phyloP scores from a whole-genome alignment of 2,888 invertebrate species.

The Adelphocoris suturalis region DNA sequence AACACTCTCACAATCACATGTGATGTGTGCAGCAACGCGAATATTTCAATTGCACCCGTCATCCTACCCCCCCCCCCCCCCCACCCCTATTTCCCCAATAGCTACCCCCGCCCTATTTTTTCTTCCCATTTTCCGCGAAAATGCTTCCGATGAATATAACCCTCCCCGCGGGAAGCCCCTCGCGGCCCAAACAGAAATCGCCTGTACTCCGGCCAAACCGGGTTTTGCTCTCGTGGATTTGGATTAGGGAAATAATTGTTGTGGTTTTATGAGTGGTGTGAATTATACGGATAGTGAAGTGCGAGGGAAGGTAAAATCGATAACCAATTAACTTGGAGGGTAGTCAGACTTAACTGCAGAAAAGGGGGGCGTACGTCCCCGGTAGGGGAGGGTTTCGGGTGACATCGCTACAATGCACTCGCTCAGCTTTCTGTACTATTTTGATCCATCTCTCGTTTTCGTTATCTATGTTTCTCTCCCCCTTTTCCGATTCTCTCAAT shows the following conservation, averaged over 20 bases:
- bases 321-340: constrained; percentile 69
- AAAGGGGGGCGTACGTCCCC: not conserved
- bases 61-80: too few relatives aligned
- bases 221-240: constrained; percentile 2
- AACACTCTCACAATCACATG: constrained; percentile 55
- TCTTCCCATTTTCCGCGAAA: constrained; percentile 36
- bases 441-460: constrained; percentile 56
- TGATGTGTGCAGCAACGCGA: constrained; percentile 65
- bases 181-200: not conserved
- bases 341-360: constrained; percentile 41
- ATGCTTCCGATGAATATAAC: constrained; percentile 23
- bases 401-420: constrained; percentile 63
- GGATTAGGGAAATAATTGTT: constrained; percentile 53
- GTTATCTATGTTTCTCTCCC: constrained; percentile 15
- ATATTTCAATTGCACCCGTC: constrained; percentile 63
- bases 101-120: not conserved
- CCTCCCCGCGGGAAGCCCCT: not conserved
- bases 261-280: constrained; percentile 71
- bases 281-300: constrained; percentile 71
- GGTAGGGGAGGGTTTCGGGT: constrained; percentile 48
- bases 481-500: constrained; percentile 1
- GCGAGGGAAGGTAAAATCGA: constrained; percentile 62
- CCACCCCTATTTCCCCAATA: too few relatives aligned
- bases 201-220: not conserved
- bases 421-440: constrained; percentile 19